phyloP scores from a whole-genome alignment of 2,888 invertebrate species.

The Onthophagus sagittarius region DNA sequence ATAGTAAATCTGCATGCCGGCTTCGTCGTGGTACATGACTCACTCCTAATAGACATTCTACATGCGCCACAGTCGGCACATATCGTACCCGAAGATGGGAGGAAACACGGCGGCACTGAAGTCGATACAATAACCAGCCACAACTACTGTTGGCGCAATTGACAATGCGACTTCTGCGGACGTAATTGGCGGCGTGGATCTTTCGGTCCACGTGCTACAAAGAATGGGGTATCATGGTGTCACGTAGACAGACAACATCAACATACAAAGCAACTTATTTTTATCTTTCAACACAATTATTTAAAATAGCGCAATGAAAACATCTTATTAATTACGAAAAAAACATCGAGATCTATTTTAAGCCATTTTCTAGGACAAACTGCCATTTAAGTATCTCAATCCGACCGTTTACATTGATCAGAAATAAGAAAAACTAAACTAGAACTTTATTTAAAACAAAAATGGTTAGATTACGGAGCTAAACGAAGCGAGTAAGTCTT shows the following conservation, averaged over 20 bases:
- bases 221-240: slow-evolving; percentile 6
- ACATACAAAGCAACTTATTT: not conserved
- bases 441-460: not conserved
- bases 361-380: not conserved
- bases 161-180: slow-evolving; percentile 16
- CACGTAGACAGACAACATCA: not conserved
- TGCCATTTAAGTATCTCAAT: not conserved
- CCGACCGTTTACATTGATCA: not conserved
- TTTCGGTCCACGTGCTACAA: slow-evolving; percentile 44
- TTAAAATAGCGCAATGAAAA: not conserved
- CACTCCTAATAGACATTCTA: slow-evolving; percentile 42
- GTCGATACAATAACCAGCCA: not conserved
- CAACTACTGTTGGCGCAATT: not conserved
- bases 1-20: slow-evolving; percentile 47
- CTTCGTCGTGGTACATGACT: slow-evolving; percentile 39
- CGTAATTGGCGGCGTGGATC: slow-evolving; percentile 43
- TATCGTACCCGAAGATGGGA: slow-evolving; percentile 13
- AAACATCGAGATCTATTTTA: not conserved
- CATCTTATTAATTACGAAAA: not conserved
- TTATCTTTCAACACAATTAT: not conserved
- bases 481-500: slow-evolving; percentile 22
- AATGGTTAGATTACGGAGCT: not conserved
- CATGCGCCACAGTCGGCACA: slow-evolving; percentile 36
- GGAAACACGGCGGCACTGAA: slow-evolving; percentile 1
- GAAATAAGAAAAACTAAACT: not conserved